A percentile compares a stretch with the other conserved stretches of the same genome.
Evolutionary conservation across 2,797 vertebrate genomes (phyloP).

Genomic region (Poecile montanus): DNA sequence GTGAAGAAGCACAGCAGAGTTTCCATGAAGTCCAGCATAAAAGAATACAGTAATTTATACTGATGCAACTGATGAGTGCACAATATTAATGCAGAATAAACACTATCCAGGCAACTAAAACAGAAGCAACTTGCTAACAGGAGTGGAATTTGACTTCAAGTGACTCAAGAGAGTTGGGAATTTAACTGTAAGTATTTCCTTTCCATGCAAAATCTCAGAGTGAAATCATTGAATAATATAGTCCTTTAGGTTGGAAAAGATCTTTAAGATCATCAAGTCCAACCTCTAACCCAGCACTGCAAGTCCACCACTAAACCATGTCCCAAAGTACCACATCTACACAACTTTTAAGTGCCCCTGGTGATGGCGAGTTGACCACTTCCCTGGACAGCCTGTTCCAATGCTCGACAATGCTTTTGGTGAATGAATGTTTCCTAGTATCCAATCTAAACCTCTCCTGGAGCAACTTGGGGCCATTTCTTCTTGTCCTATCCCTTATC

Average conservation of each 20-base stretch:
- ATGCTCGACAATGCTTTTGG: neutral
- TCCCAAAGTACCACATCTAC: neutral
- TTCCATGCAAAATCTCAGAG: neutral
- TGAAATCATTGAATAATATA: neutral
- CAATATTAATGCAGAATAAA: neutral
- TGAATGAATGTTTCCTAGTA: neutral
- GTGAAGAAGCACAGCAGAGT: constrained; percentile 37
- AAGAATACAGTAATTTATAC: neutral
- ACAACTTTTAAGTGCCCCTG: neutral
- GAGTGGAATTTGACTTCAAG: neutral
- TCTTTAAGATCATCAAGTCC: neutral
- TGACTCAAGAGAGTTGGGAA: neutral
- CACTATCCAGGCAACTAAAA: neutral
- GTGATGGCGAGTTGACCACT: neutral
- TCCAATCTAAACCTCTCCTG: neutral
- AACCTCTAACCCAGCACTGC: neutral
- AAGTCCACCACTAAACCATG: neutral
- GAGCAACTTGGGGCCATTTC: neutral
- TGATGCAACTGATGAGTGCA: neutral
- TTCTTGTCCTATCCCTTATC: neutral
- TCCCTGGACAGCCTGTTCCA: neutral
- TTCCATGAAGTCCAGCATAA: neutral
- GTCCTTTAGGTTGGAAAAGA: neutral
- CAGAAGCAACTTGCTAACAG: neutral
- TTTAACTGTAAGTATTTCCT: neutral